Evolutionary conservation across 2,113 vertebrate genomes (phyloP).

Genomic region (Bujurquina vittata): DNA sequence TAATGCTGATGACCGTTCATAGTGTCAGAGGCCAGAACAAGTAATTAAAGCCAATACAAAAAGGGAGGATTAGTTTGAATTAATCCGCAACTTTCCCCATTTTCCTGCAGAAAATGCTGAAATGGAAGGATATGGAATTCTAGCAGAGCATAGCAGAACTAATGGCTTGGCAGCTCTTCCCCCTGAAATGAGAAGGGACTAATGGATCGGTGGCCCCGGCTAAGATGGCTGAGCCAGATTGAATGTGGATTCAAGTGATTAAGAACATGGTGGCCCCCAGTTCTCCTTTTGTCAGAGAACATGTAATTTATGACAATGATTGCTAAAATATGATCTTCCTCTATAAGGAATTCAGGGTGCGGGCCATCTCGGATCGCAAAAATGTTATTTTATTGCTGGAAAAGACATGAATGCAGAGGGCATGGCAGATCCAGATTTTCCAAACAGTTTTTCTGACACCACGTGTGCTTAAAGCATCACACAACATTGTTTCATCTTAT

Average conservation of each 20-base stretch:
- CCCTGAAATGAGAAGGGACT: constrained; percentile 69
- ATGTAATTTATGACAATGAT: constrained; percentile 64
- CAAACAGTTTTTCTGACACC: not conserved
- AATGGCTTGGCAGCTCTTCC: constrained; percentile 65
- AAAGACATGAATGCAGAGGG: not conserved
- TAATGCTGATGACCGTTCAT: constrained; percentile 58
- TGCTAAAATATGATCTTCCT: constrained; percentile 52
- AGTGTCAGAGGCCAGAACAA: constrained; percentile 67
- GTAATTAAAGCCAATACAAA: constrained; percentile 75
- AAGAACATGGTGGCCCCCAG: constrained; percentile 47
- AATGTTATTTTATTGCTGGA: constrained; percentile 8
- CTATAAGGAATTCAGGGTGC: constrained; percentile 30
- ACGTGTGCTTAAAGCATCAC: fast-evolving
- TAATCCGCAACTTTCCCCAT: constrained; percentile 74
- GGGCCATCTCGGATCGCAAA: constrained; percentile 10
- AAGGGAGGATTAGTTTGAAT: constrained; percentile 71
- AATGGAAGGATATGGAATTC: constrained; percentile 72
- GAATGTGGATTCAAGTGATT: constrained; percentile 73
- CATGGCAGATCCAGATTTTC: not conserved
- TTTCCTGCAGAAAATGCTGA: constrained; percentile 61
- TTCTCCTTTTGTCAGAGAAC: constrained; percentile 50
- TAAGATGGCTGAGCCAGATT: constrained; percentile 74
- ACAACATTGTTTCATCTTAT: not conserved
- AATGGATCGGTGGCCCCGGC: constrained; percentile 63
- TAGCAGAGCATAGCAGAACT: constrained; percentile 68